phyloP scores from a whole-genome alignment of 2,113 vertebrate species.

The Cathartes aura region DNA sequence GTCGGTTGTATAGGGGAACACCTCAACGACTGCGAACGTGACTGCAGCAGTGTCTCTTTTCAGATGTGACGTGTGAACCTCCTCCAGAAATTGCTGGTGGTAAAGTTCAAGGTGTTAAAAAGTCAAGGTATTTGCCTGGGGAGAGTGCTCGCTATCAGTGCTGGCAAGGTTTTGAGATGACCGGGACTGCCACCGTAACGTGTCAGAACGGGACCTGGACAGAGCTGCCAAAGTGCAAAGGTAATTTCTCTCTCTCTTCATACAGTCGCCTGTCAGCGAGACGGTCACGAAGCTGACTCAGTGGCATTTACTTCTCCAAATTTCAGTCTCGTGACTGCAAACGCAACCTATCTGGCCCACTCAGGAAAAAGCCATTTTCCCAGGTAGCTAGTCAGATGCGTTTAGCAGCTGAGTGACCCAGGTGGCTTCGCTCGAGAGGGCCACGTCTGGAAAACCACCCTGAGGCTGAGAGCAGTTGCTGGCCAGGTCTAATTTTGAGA shows the following conservation, averaged over 20 bases:
- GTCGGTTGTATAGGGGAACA: neutral
- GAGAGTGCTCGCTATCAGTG: slow-evolving; percentile 1
- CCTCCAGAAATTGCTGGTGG: slow-evolving; percentile 49
- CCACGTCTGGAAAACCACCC: neutral
- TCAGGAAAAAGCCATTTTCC: neutral
- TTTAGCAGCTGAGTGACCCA: neutral
- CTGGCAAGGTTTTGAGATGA: slow-evolving; percentile 23
- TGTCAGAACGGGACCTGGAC: slow-evolving; percentile 34
- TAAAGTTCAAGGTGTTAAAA: neutral
- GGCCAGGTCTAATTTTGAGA: neutral
- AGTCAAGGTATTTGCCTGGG: neutral
- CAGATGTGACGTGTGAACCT: slow-evolving; percentile 20
- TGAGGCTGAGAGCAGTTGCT: neutral
- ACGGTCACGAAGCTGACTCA: neutral
- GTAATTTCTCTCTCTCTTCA: neutral
- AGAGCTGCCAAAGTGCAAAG: neutral
- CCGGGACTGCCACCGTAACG: neutral
- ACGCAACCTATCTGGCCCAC: neutral
- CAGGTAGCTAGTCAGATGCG: neutral
- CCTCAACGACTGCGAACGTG: neutral
- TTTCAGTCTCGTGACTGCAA: neutral
- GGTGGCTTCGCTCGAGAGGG: neutral
- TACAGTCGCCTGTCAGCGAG: neutral
- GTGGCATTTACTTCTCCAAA: neutral
- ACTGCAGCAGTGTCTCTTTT: neutral